Evolutionary conservation across 1,140 invertebrate species (phyloP), one percentile per base, ranked within the genome.

Genomic region (Drosophila lacteicornis): DNA sequence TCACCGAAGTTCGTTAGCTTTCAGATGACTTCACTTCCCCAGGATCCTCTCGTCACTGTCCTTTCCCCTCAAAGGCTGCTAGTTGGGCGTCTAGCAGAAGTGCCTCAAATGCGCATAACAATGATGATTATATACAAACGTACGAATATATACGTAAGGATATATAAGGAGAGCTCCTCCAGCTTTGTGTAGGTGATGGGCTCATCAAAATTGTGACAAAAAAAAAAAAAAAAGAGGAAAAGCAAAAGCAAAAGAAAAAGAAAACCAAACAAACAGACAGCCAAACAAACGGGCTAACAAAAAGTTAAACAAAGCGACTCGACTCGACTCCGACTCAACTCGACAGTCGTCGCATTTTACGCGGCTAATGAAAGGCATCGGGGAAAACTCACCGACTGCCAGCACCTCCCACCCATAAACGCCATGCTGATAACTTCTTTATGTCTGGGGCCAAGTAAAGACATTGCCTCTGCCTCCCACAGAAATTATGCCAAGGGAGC

Each of bases 391-490:
- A 55, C 67, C 11, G 25, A 3, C 67, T 38, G 47, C 15, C 22
- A 13, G 27, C 30, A 19, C 27, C 46, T 27, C 50, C 47, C 6
- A 1, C 5, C 68, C 84, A 78, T 88, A 87, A 88, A 88, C 69
- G 74, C 51, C 80, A 53, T 75, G 84, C 84, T 88, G 84, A 87
- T 87, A 90, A 79, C 84, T 87, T 90, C 84, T 80, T 87, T 84
- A 88, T 67, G 84, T 83, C 77, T 65, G 58, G 57, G 79, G 75
- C 76, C 42, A 76, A 87, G 73, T 81, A 77, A 70, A 82, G 79
- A 78, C 67, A 76, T 56, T 66, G 74, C 60, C 60, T 46, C 36
- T 65, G 74, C 45, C 33, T n/a, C 42, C 40, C 6, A 36, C 15
- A 42, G 40, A 42, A 58, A 73, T 58, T 69, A 50, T 68, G 50